Conservation (phyloP, 2,113 vertebrate genomes). For the Antennarius striatus region DNA sequence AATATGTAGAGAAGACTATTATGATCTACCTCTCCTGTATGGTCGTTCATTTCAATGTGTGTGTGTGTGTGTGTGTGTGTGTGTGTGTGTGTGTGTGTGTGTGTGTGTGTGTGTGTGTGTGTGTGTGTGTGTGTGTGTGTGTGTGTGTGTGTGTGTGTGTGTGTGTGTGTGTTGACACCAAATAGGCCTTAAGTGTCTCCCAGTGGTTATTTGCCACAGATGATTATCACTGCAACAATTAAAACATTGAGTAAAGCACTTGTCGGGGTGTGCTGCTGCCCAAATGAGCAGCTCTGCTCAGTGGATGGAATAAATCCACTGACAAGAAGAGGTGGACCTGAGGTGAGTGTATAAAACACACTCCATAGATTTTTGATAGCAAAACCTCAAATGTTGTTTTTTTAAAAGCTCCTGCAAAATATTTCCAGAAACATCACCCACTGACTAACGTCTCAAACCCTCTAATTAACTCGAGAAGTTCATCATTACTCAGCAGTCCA, state of each 20-base stretch:
- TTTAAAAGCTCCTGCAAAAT: background rate
- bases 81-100: slow-evolving; percentile 15
- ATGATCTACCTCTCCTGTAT: slow-evolving; percentile 7
- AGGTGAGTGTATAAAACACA: slow-evolving; percentile 5
- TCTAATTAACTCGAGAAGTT: slow-evolving; percentile 54
- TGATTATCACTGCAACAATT: slow-evolving; percentile 67
- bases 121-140: slow-evolving; percentile 12
- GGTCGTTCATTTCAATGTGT: slow-evolving; percentile 54
- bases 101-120: slow-evolving; percentile 48
- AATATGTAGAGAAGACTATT: slow-evolving; percentile 25
- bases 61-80: slow-evolving; percentile 39
- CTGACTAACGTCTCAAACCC: slow-evolving; percentile 43
- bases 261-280: slow-evolving; percentile 45
- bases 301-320: slow-evolving; percentile 34
- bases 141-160: slow-evolving; percentile 48
- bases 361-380: slow-evolving; percentile 6
- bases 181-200: slow-evolving; percentile 67
- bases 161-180: slow-evolving; percentile 59
- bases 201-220: slow-evolving; percentile 65
- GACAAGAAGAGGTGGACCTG: slow-evolving; percentile 42
- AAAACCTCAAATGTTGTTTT: background rate
- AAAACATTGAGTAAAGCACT: slow-evolving; percentile 66
- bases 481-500: slow-evolving; percentile 57
- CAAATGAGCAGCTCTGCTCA: slow-evolving; percentile 44
- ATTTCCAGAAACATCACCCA: slow-evolving; percentile 16